Base-by-base conservation (phyloP, 2,113 vertebrate genomes). In the Mola mola region DNA sequence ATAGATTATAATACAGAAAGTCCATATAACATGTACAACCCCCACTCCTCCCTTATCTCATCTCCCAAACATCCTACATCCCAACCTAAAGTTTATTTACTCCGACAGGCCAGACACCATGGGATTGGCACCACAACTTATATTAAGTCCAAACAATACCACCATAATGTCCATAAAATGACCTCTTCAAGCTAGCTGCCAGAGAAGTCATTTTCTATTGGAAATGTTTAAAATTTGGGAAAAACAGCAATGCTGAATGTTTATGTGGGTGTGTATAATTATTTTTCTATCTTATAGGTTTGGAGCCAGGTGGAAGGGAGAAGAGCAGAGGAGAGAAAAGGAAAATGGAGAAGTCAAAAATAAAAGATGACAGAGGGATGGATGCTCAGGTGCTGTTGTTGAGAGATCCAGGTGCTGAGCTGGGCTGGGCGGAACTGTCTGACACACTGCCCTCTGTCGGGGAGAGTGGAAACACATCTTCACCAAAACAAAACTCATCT, bases 341-440 rank as follows among this genome's bases (percentile, higher is more conserved):
- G 36, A 79, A 58, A 66, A 70, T 34, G 51, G 36, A 78, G 76
- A 43, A 82, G 79, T 60, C 37, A 60, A 66, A 62, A 60, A 62
- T 2, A 12, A 79, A 75, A 47, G 52, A 79, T 76, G 66, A 65
- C 64, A 81, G 79, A 56, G 56, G 70, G 83, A 66, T 68, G 71
- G 83, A 71, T 65, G 79, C 86, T 93, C 91, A 92, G 90, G 92
- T 92, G 84, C 90, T 93, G 89, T 92, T 93, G 85, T 83, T 93
- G 85, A 93, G 86, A 82, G 92, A 88, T 83, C 91, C 91, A 34
- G 92, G 89, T 72, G 87, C 89, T 72, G 91, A 90, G 89, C 91
- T 91, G 80, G 90, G 86, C 84, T 92, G 92, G 86, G 89, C 86
- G 65, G 91, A 82, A 90, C 90, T 91, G 84, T 93, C 92, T 72